Evolutionary conservation across 2,113 vertebrate species (phyloP).

Genomic region (Limnothrissa miodon): DNA sequence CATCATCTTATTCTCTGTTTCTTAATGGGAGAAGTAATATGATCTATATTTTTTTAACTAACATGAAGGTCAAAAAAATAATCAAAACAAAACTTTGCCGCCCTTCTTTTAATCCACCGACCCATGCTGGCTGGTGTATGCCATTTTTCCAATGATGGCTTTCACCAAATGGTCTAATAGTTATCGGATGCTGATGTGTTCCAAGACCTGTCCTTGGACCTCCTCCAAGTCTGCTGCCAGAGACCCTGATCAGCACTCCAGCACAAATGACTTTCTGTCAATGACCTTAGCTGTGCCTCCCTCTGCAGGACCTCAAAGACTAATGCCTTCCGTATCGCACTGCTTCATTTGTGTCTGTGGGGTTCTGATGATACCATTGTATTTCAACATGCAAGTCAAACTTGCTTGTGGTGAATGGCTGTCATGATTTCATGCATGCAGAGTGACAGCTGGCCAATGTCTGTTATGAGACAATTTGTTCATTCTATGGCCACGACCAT

Average conservation of each 20-base stretch:
- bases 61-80: background rate
- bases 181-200: background rate
- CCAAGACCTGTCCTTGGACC: background rate
- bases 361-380: background rate
- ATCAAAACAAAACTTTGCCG: background rate
- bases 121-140: background rate
- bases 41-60: background rate
- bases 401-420: background rate
- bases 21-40: no score
- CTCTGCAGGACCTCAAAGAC: background rate
- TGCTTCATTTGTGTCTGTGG: background rate
- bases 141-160: background rate
- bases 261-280: background rate
- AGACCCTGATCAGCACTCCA: conserved; percentile 5
- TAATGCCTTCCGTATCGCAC: background rate
- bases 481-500: background rate
- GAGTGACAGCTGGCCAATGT: background rate
- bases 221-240: background rate
- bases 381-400: background rate
- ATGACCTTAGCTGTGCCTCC: background rate
- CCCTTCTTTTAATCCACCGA: background rate
- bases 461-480: background rate
- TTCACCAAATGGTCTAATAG: background rate
- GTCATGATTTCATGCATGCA: background rate
- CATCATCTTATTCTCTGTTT: no score